Evolutionary conservation across 1,140 invertebrate genomes (phyloP).

Genomic region (Eumaeus atala): DNA sequence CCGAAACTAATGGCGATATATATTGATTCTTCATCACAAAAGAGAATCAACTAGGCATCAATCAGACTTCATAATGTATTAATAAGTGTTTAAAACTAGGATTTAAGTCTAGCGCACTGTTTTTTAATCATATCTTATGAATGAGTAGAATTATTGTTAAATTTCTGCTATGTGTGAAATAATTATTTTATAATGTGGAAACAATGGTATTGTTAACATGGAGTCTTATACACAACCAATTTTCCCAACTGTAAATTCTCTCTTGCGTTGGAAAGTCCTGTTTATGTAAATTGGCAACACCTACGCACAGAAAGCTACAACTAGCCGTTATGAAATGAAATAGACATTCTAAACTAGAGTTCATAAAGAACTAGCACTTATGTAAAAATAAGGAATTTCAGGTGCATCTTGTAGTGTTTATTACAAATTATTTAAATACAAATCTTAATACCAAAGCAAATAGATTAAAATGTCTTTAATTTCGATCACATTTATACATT

Average conservation of each 20-base stretch:
- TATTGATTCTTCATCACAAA: background rate
- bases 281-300: conserved; percentile 4
- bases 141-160: no score
- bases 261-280: background rate
- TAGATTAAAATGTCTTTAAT: conserved; percentile 8
- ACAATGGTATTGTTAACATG: no score
- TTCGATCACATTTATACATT: conserved; percentile 7
- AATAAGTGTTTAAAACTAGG: no score
- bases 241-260: conserved; percentile 1
- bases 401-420: conserved; percentile 1
- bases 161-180: no score
- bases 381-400: conserved; percentile 2
- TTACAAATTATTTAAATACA: conserved; percentile 4
- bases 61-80: no score
- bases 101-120: no score
- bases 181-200: no score
- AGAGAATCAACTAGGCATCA: background rate
- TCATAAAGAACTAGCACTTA: background rate
- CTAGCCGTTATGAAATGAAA: conserved; percentile 5
- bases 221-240: no score
- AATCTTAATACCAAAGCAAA: background rate
- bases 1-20: conserved; percentile 1
- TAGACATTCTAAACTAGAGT: conserved; percentile 5
- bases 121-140: no score
- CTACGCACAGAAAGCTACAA: conserved; percentile 5